Conservation (phyloP, 1,140 invertebrate species). For the Caligus rogercresseyi region DNA sequence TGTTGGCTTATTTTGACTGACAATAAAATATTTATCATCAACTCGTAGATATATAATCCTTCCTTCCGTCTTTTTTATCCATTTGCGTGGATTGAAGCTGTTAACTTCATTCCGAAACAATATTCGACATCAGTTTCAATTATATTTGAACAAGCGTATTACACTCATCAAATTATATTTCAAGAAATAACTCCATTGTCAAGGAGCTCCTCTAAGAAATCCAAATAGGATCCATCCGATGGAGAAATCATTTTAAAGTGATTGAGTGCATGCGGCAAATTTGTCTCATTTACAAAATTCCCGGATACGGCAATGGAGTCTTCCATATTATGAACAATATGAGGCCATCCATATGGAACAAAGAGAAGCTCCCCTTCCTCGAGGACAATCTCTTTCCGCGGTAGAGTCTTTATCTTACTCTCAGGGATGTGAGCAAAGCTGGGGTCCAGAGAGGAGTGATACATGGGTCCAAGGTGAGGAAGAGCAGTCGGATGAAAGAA, state of each 20-base stretch:
- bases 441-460: slow-evolving; percentile 25
- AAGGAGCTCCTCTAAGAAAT: slow-evolving; percentile 22
- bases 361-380: slow-evolving; percentile 27
- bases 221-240: slow-evolving; percentile 24
- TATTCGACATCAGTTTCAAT: too few relatives aligned
- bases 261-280: slow-evolving; percentile 23
- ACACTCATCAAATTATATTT: too few relatives aligned
- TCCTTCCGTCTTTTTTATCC: too few relatives aligned
- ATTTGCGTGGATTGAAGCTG: too few relatives aligned
- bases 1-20: too few relatives aligned
- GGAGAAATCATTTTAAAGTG: slow-evolving; percentile 25
- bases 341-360: slow-evolving; percentile 27
- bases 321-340: slow-evolving; percentile 27
- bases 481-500: slow-evolving; percentile 25
- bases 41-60: too few relatives aligned
- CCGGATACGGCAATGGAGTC: slow-evolving; percentile 27
- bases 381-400: neutral
- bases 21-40: too few relatives aligned
- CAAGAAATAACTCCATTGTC: neutral
- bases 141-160: too few relatives aligned
- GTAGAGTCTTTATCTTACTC: neutral
- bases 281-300: slow-evolving; percentile 28
- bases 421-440: slow-evolving; percentile 18
- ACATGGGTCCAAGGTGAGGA: slow-evolving; percentile 26
- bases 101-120: too few relatives aligned